phyloP scores from a whole-genome alignment of 2,113 vertebrate genomes.

The Gymnogyps californianus region DNA sequence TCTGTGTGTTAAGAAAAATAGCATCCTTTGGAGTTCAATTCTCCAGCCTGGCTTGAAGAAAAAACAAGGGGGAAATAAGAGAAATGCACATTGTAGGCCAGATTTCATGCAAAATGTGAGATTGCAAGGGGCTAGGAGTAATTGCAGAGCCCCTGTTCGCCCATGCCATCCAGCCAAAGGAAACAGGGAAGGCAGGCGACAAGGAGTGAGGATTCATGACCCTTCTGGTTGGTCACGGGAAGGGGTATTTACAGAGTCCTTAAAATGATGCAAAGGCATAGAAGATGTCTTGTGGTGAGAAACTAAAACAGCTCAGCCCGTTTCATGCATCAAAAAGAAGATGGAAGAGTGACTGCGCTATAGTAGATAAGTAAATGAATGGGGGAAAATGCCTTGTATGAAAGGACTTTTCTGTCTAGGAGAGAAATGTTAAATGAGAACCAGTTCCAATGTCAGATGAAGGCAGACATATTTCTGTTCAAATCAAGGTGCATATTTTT shows the following conservation, averaged over 20 bases:
- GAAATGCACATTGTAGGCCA: not conserved
- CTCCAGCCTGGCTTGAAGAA: not conserved
- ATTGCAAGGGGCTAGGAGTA: not conserved
- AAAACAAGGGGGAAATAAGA: not conserved
- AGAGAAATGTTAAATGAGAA: not conserved
- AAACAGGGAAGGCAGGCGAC: not conserved
- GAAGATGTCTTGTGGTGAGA: not conserved
- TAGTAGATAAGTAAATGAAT: not conserved
- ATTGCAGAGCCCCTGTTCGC: not conserved
- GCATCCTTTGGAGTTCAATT: conserved; percentile 35
- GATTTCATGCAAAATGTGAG: not conserved
- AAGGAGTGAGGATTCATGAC: not conserved
- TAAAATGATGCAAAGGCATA: not conserved
- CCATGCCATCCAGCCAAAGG: not conserved
- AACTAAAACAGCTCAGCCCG: not conserved
- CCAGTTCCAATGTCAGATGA: not conserved
- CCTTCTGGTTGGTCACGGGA: not conserved
- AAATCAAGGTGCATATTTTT: not conserved
- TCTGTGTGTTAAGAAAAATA: conserved; percentile 56
- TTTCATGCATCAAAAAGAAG: not conserved
- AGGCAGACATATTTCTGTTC: not conserved
- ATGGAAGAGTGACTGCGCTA: not conserved
- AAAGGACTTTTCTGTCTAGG: not conserved
- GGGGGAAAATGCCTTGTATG: not conserved
- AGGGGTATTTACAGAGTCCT: not conserved